Base-by-base conservation (phyloP, 2,888 invertebrate species). In the Machimus atricapillus region DNA sequence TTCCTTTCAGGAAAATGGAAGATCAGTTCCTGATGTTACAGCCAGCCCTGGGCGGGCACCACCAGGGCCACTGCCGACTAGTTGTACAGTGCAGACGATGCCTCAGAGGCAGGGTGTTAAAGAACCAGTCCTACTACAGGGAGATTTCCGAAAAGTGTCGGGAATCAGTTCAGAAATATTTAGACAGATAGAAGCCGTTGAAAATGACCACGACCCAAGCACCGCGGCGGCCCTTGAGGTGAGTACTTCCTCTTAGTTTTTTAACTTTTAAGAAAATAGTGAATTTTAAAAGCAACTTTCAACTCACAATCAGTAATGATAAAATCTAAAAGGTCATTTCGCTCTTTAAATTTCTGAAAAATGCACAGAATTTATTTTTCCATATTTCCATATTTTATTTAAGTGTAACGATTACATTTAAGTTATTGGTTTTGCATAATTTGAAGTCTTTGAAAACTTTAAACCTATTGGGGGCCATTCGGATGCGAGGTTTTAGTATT, bases 151-250 rank as follows among this genome's bases (percentile, higher is more conserved):
- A 91, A 98, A 98, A 95, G 98, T 98, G 92, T 98, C 98, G 93
- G 98, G 98, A 91, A 98, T 98, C 91, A 97, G 97, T 93, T 97
- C 97, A 92, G 98, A 98, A 94, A 98, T 98, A 93, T 98, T 98
- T 95, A 96, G 97, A 91, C 98, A 98, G 95, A 97, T 98, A 95
- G 98, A 98, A 94, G 97, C 97, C 91, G 97, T 98, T 90, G 98
- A 98, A 93, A 98, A 98, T 93, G 98, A 98, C 93, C 97, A 97
- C 93, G 97, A 98, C 93, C 96, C 97, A 90, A 97, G 97, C 90
- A 97, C 97, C 90, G 97, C 98, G 89, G 97, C 97, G 90, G 97
- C 97, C 90, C 94, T 98, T 93, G 97, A 97, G 94, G 95, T 95
- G 91, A 93, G 90, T 52, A 52, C n/a, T 31, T 58, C 2, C 40